These are phyloP conservation scores for Gambelia wislizenii DNA, from an alignment of 2,797 vertebrate genomes.

Conservation along the genomic window DNA sequence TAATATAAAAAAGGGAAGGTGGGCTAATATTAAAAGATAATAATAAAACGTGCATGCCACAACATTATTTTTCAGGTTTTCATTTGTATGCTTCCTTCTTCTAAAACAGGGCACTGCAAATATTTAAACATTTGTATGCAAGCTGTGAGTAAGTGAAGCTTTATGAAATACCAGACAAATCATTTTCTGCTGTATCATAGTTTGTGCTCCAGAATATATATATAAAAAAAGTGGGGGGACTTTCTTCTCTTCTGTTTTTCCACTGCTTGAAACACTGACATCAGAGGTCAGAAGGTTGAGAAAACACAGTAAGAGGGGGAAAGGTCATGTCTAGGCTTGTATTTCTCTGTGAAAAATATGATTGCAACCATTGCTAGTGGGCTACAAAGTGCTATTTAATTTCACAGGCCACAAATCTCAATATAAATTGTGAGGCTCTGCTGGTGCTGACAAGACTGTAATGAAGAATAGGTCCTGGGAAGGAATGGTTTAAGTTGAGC, in stretches of 20 bases:
- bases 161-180: constrained; percentile 20
- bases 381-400: constrained; percentile 38
- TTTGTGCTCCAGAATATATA: constrained; percentile 7
- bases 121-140: constrained; percentile 9
- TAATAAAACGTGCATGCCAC: not conserved
- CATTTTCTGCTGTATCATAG: constrained; percentile 17
- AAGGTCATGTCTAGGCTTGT: constrained; percentile 29
- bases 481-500: constrained; percentile 13
- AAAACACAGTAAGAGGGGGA: constrained; percentile 2
- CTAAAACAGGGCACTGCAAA: not conserved
- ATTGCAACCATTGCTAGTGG: not conserved
- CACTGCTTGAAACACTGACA: constrained; percentile 4
- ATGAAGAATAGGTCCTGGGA: not conserved
- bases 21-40: not conserved
- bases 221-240: not conserved
- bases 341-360: constrained; percentile 36
- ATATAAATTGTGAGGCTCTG: constrained; percentile 13
- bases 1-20: not conserved
- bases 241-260: not conserved
- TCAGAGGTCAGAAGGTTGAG: constrained; percentile 24
- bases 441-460: not conserved
- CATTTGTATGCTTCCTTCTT: not conserved
- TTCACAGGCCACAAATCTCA: constrained; percentile 45
- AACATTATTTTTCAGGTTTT: not conserved
- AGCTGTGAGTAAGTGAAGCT: constrained; percentile 9